Evolutionary conservation across 2,888 invertebrate genomes (phyloP).

Genomic region (Listrodromus nycthemerus): DNA sequence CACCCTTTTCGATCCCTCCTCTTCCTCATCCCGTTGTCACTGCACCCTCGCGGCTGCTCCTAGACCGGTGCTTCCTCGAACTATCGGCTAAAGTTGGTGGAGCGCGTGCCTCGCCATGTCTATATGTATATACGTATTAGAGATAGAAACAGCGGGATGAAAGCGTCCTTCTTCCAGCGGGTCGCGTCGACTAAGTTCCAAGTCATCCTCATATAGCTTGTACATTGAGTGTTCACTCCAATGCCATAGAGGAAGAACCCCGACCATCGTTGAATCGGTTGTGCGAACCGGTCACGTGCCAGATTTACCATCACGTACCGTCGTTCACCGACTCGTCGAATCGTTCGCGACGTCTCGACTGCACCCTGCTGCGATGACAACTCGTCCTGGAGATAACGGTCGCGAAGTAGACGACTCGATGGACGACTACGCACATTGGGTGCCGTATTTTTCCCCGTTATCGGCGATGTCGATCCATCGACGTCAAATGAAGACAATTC

Average conservation of each 20-base stretch:
- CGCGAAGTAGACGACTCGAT: slow-evolving; percentile 1
- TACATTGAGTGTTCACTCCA: slow-evolving; percentile 21
- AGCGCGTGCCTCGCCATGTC: slow-evolving; percentile 24
- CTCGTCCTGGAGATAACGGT: slow-evolving; percentile 15
- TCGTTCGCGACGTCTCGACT: slow-evolving; percentile 46
- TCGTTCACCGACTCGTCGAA: slow-evolving; percentile 46
- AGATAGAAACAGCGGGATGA: slow-evolving; percentile 30
- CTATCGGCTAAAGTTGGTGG: slow-evolving; percentile 64
- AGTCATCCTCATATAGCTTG: slow-evolving; percentile 39
- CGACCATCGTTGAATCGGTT: slow-evolving; percentile 31
- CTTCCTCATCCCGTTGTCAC: slow-evolving; percentile 2
- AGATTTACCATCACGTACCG: slow-evolving; percentile 51
- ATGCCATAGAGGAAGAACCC: slow-evolving; percentile 12
- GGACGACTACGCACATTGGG: not conserved
- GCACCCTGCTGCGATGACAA: slow-evolving; percentile 24
- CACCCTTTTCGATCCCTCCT: slow-evolving; percentile 13
- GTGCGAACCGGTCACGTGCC: slow-evolving; percentile 50
- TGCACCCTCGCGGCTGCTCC: slow-evolving; percentile 19
- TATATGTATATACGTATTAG: slow-evolving; percentile 16
- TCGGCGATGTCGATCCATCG: not conserved
- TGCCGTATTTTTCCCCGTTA: not conserved
- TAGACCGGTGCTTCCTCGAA: slow-evolving; percentile 35
- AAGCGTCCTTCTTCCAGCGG: slow-evolving; percentile 34
- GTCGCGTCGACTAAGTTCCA: slow-evolving; percentile 55
- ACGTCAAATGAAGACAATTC: too few relatives aligned